These are phyloP conservation scores for Apodemus agrarius DNA, from an alignment of 2,797 vertebrate species.

Conservation along the genomic window DNA sequence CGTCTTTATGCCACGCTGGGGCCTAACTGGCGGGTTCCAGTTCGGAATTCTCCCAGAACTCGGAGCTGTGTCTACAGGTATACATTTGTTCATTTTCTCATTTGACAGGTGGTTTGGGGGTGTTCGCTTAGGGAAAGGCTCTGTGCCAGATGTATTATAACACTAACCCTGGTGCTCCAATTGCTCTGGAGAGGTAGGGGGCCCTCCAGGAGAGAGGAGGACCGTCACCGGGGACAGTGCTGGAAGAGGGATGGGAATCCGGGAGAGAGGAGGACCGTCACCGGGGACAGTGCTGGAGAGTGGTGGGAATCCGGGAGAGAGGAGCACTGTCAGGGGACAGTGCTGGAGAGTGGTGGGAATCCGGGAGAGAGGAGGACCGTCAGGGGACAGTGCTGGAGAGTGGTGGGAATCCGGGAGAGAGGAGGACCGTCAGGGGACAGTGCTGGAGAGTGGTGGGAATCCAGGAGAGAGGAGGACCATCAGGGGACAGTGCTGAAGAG, in stretches of 20 bases:
- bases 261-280: background rate
- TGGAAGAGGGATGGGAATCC: background rate
- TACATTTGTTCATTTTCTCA: conserved; percentile 9
- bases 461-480: background rate
- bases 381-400: background rate
- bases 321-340: too few species aligned
- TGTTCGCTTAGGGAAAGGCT: background rate
- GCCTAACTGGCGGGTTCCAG: conserved; percentile 96
- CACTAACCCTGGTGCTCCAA: background rate
- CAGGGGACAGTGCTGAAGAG: background rate
- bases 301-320: background rate
- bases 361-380: background rate
- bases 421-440: too few species aligned
- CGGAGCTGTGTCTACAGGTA: conserved; percentile 97
- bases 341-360: background rate
- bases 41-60: conserved; percentile 94
- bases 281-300: background rate
- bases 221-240: background rate
- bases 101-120: background rate
- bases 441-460: background rate
- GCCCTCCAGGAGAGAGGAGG: background rate
- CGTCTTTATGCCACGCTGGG: conserved; percentile 97
- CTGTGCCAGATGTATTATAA: background rate
- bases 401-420: background rate
- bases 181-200: background rate